Conservation (phyloP, 2,888 invertebrate species). For the Metellina segmentata region DNA sequence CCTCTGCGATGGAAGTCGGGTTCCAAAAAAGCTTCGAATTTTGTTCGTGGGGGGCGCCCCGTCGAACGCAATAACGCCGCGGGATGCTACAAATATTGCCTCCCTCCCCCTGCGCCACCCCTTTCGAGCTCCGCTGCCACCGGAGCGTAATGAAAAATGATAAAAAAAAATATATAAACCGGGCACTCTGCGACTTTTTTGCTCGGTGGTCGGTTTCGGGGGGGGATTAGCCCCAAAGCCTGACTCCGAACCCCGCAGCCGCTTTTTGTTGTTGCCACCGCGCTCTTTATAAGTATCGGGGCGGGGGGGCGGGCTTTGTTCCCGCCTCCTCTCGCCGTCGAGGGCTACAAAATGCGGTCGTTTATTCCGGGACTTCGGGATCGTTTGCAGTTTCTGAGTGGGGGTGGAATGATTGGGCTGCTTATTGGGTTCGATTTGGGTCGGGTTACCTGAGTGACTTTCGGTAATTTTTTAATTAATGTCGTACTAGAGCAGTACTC, state of each 20-base stretch:
- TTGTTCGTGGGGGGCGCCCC: constrained; percentile 43
- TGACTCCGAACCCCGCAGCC: neutral
- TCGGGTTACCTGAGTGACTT: too few species aligned
- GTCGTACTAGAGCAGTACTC: too few species aligned
- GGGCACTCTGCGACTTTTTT: neutral
- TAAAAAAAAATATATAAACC: constrained; percentile 10
- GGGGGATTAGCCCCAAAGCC: constrained; percentile 45
- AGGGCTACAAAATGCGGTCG: neutral
- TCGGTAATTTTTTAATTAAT: too few species aligned
- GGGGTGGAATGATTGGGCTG: too few species aligned
- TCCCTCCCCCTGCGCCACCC: constrained; percentile 15
- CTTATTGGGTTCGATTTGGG: too few species aligned
- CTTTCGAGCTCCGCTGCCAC: constrained; percentile 34
- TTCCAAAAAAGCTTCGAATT: constrained; percentile 20
- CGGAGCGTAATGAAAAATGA: constrained; percentile 57
- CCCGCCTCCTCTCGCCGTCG: neutral
- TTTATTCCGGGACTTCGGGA: neutral
- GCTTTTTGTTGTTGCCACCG: constrained; percentile 7
- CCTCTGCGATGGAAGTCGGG: neutral
- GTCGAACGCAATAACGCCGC: constrained; percentile 58
- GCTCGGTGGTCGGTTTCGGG: neutral
- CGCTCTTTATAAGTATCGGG: constrained; percentile 2
- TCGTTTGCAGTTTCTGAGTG: too few species aligned
- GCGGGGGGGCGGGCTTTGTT: neutral
- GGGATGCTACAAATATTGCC: constrained; percentile 54